Base-by-base conservation (phyloP, 2,113 vertebrate species). In the Emydocephalus ijimae region DNA sequence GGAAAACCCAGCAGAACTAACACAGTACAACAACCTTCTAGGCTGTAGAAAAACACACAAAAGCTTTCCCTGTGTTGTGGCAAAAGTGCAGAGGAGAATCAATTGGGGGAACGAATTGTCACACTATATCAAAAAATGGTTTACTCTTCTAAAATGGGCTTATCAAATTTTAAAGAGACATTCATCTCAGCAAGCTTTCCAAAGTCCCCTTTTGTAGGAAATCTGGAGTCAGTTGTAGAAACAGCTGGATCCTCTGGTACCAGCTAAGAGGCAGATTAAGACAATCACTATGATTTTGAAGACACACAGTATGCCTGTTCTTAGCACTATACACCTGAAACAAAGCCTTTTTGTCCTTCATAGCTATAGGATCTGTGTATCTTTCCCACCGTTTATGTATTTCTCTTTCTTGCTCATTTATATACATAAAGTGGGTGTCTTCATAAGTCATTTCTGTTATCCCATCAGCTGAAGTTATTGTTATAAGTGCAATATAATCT, bases 251-350 rank as follows among this genome's bases (percentile, higher is more conserved):
- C 48, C 12, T 43, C 61, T 55, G 45, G 43, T 87, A 34, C 92
- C n/a, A 90, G 89, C 45, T 48, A 90, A 87, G 48, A 93, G 24
- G 86, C 21, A 87, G 89, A 89, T 93, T 90, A 86, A 54, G 56
- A 34, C 48, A 93, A 90, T 87, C 43, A 90, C 74, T 90, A 74
- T 26, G 48, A 90, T 87, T 90, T 39, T 59, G 48, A 93, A 93
- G 57, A 64, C 54, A 29, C 48, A 54, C 87, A 55, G 18, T 85
- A 43, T 24, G 55, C 34, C 29, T 89, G 74, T 23, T 61, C 55
- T 54, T 89, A 89, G 24, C 4, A 6, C 56, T 29, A 12, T 21
- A 92, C 56, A 90, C 45, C 89, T 59, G 45, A 34, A 7, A 90
- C 29, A 23, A 20, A 14, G 50, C 20, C n/a, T 85, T 90, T 89